Percentiles rank a stretch among this genome's conserved stretches.
phyloP scores from a whole-genome alignment of 2,888 invertebrate species.

The Oligia latruncula region DNA sequence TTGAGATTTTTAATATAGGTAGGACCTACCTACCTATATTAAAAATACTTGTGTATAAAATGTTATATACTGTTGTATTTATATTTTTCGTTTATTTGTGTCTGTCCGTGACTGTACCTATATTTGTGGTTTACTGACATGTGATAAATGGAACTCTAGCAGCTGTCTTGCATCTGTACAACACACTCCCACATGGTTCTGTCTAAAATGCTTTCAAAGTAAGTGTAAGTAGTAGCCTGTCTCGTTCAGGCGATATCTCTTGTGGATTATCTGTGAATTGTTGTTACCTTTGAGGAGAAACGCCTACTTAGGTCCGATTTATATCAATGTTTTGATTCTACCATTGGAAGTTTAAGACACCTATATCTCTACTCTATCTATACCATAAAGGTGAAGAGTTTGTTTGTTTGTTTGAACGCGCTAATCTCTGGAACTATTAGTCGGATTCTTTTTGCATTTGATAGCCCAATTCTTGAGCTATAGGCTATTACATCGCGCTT shows the following conservation, averaged over 20 bases:
- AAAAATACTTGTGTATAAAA: no score
- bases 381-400: not conserved
- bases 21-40: no score
- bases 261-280: not conserved
- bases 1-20: no score
- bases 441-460: not conserved
- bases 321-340: conserved; percentile 4
- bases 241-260: not conserved
- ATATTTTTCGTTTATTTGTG: conserved; percentile 4
- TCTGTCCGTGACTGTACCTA: not conserved
- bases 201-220: conserved; percentile 25
- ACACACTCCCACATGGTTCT: conserved; percentile 4
- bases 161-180: conserved; percentile 32
- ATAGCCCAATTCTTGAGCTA: not conserved
- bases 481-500: not conserved
- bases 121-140: conserved; percentile 19
- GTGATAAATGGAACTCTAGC: conserved; percentile 29
- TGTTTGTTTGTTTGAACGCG: not conserved
- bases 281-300: conserved; percentile 5
- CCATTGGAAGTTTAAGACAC: not conserved
- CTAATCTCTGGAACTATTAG: not conserved
- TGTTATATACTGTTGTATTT: not conserved
- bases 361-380: not conserved
- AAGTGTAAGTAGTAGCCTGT: not conserved
- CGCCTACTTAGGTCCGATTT: not conserved